Evolutionary conservation across 2,113 vertebrate species (phyloP), one percentile per base, ranked within the genome.

Genomic region (Hyperoodon ampullatus): DNA sequence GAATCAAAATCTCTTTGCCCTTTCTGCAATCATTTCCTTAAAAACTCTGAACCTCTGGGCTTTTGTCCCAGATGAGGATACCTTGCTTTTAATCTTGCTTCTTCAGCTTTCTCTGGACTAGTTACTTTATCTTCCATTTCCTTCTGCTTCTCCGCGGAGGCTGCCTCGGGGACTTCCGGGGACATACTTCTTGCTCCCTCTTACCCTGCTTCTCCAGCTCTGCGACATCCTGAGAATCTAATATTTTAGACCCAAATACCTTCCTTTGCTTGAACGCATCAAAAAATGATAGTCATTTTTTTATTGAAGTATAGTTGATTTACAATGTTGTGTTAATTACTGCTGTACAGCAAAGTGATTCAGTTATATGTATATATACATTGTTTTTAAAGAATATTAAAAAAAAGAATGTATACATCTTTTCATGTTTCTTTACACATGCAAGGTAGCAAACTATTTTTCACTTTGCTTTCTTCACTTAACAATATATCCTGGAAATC

Each of bases 11-110:
- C 44, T 16, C 47, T 99, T 99, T 99, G 99, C 98, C 99, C 99
- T 97, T 99, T 99, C 97, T 99, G 99, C 86, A 99, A 99, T 85
- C 99, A 98, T 98, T 99, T 99, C 97, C 99, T 99, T 97, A 99
- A 99, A 97, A 99, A 99, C 96, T 99, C 99, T 1, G 99, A 99
- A 47, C 99, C 99, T 77, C 99, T 99, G 21, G 99, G 99, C 94
- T 99, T 99, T 92, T 99, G 98, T 90, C 99, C 99, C 97, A 99
- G 98, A 97, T 99, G 99, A 98, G 99, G 99, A 71, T 99, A 99
- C 96, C 99, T 99, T 97, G 99, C 98, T 99, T 99, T 98, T 47
- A 99, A 98, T 93, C 99, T 99, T 71, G 99, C 99, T 98, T 99
- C 99, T 98, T 99, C 99, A 90, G 98, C 98, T 97, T 99, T 99